Evolutionary conservation across 2,797 vertebrate genomes (phyloP).

Genomic region (Anguilla marmorata): DNA sequence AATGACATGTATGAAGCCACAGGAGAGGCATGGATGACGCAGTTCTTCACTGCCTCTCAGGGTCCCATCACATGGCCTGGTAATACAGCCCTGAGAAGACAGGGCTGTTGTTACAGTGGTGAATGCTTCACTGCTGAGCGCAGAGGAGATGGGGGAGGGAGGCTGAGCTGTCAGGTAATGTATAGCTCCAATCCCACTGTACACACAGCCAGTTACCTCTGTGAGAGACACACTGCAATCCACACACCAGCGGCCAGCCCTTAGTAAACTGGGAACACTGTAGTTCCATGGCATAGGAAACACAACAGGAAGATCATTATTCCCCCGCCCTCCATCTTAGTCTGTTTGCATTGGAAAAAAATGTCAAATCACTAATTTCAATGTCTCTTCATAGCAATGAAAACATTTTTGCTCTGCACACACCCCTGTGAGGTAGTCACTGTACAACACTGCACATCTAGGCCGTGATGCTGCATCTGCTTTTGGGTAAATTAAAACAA

Average conservation of each 20-base stretch:
- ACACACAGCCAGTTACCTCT: constrained; percentile 50
- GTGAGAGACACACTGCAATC: constrained; percentile 56
- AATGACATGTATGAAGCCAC: background rate
- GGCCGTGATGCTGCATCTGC: constrained; percentile 12
- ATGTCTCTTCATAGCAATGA: background rate
- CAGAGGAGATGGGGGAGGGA: background rate
- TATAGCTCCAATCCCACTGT: background rate
- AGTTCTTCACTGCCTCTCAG: background rate
- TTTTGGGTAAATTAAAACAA: constrained; percentile 26
- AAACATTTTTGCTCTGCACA: background rate
- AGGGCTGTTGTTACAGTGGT: background rate
- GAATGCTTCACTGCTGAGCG: background rate
- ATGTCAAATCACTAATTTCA: background rate
- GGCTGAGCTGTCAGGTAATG: background rate
- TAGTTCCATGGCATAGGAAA: background rate
- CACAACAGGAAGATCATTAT: background rate
- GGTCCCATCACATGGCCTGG: background rate
- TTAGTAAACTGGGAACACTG: background rate
- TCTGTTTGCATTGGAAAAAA: background rate
- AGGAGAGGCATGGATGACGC: background rate
- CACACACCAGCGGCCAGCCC: background rate
- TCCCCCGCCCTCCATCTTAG: background rate
- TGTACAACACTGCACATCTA: background rate
- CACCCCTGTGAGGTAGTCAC: background rate
- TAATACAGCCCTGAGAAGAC: background rate